Conservation (phyloP, 2,888 invertebrate genomes). For the Dermolepida albohirtum region DNA sequence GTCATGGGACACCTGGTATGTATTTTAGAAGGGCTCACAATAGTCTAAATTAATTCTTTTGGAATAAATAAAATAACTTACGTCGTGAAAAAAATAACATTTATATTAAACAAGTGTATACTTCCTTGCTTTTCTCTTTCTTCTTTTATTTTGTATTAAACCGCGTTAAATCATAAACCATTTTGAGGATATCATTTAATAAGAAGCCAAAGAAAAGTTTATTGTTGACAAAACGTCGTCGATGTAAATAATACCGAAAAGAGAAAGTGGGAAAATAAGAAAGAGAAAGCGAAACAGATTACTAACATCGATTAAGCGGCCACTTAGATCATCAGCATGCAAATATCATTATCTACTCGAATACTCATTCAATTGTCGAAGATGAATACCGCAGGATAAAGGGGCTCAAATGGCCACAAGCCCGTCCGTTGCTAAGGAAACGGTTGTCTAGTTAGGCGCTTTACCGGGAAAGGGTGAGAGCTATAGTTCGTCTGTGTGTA, state of each 20-base stretch:
- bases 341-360: slow-evolving; percentile 65
- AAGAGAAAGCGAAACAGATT: slow-evolving; percentile 39
- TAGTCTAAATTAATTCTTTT: too few species aligned
- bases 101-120: too few species aligned
- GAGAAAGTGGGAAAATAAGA: slow-evolving; percentile 6
- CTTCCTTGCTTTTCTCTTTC: too few species aligned
- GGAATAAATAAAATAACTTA: too few species aligned
- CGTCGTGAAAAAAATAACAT: too few species aligned
- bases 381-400: slow-evolving; percentile 63
- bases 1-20: too few species aligned
- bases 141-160: too few species aligned
- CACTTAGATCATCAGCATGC: slow-evolving; percentile 63
- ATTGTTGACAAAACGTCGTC: too few species aligned
- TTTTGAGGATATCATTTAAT: too few species aligned
- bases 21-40: too few species aligned
- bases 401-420: slow-evolving; percentile 63
- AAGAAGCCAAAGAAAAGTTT: too few species aligned
- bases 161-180: too few species aligned
- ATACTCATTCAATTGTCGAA: slow-evolving; percentile 65
- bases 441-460: slow-evolving; percentile 51
- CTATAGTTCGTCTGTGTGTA: slow-evolving; percentile 47
- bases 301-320: slow-evolving; percentile 53
- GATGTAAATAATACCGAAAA: neutral
- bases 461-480: slow-evolving; percentile 62
- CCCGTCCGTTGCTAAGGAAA: slow-evolving; percentile 60